A percentile compares a stretch with the other conserved stretches of the same genome.
Conservation (phyloP, 2,797 vertebrate species). For the Eidolon dupreanum region DNA sequence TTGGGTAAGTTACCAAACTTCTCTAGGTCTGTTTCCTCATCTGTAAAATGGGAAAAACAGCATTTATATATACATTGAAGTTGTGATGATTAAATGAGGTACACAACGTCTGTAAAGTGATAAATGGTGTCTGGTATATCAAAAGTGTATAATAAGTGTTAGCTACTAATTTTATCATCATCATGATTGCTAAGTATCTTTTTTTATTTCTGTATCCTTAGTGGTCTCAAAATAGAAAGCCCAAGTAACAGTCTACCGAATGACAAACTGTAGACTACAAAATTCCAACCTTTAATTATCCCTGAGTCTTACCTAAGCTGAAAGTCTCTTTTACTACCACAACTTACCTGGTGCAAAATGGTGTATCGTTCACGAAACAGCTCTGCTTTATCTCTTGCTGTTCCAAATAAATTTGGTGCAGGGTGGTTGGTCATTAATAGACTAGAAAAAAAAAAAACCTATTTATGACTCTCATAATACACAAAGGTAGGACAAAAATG, state of each 20-base stretch:
- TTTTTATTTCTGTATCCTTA: neutral
- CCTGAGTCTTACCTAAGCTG: neutral
- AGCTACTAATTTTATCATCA: conserved; percentile 3
- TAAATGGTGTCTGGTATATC: neutral
- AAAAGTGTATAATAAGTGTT: neutral
- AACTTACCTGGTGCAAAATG: conserved; percentile 94
- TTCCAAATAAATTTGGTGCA: conserved; percentile 91
- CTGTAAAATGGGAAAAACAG: neutral
- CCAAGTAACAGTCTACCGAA: neutral
- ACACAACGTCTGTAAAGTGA: neutral
- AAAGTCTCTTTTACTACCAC: neutral
- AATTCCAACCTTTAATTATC: conserved; percentile 26
- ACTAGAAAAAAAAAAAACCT: conserved; percentile 82
- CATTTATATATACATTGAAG: neutral
- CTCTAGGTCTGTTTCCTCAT: neutral
- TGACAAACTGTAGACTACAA: neutral
- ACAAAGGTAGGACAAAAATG: conserved; percentile 11
- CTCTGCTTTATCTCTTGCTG: conserved; percentile 95
- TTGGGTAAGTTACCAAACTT: conserved; percentile 10
- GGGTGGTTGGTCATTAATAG: conserved; percentile 92
- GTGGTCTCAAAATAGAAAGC: neutral
- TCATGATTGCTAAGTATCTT: neutral
- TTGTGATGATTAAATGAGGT: neutral
- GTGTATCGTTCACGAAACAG: conserved; percentile 95
- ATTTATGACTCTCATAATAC: neutral